A percentile compares a stretch with the other conserved stretches of the same genome.
Conservation (phyloP, 64 coral and sea anemone species). For the Pachyseris speciosa region DNA sequence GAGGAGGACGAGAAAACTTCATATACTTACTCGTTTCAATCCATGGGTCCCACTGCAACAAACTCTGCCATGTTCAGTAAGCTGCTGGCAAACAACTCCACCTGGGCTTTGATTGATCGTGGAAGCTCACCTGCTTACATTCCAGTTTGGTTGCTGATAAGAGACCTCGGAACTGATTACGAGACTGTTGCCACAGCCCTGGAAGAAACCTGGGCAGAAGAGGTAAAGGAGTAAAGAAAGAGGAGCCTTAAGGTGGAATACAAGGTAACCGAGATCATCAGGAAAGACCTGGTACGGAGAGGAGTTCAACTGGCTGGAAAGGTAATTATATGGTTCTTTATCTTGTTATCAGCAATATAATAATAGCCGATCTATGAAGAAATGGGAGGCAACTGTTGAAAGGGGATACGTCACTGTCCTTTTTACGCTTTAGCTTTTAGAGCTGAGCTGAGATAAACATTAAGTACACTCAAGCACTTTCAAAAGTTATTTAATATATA, state of each 20-base stretch:
- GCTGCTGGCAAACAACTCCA: constrained; percentile 44
- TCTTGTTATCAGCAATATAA: too few species aligned
- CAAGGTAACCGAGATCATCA: neutral
- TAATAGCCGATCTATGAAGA: too few species aligned
- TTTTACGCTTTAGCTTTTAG: too few species aligned
- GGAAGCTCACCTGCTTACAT: constrained; percentile 8
- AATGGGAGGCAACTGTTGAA: too few species aligned
- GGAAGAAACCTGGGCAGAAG: constrained; percentile 7
- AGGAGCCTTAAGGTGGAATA: neutral
- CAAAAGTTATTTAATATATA: too few species aligned
- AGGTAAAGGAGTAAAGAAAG: neutral
- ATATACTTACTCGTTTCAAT: constrained; percentile 19
- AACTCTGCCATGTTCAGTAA: constrained; percentile 21
- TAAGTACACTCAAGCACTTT: too few species aligned
- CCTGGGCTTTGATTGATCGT: constrained; percentile 56
- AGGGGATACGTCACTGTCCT: too few species aligned
- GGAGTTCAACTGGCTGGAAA: neutral
- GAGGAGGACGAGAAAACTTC: neutral
- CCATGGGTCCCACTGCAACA: constrained; percentile 38
- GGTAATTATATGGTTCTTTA: neutral
- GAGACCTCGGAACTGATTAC: constrained; percentile 9
- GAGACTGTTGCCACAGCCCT: neutral
- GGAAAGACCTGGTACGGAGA: neutral
- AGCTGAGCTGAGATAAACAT: too few species aligned
- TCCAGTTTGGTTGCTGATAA: constrained; percentile 55